Base-by-base conservation (phyloP, 2,113 vertebrate species). In the Pseudolaguvia tuberculata region DNA sequence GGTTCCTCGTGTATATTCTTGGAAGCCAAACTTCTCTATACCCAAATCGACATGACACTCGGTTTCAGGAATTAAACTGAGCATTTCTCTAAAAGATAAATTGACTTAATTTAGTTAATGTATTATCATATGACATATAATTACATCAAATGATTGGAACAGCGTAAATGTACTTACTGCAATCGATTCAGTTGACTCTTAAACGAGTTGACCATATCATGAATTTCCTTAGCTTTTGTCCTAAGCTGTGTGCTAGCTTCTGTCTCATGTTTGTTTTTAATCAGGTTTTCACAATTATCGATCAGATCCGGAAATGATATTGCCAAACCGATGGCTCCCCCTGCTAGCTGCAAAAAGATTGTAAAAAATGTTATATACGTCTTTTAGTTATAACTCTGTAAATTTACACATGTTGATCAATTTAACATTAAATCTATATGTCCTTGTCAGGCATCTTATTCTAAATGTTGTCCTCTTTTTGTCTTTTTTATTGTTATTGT, bases 211-310 rank as follows among this genome's bases (percentile, higher is more conserved):
- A 55, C 50, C 23, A 5, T 20, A 1, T 70, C 51, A 21, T 3
- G 21, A 17, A 70, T 55, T 55, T 70, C 20, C 4, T 45, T 39
- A 42, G 67, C 50, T 17, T 55, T 39, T 23, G 12, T 39, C 21
- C 13, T 53, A 10, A 70, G 29, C 3, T 7, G 10, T 39, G 1
- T 39, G 29, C 67, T 55, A 21, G 67, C 67, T 70, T 55, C 51
- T 18, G 67, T 70, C 29, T 70, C 23, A 55, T 70, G 51, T 42
- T 70, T 42, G 50, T 39, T 42, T 55, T 70, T 55, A 55, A 23
- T 17, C 29, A 70, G n/a, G 21, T 55, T 6, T 70, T 55, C 20
- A 55, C 50, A 70, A 20, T 70, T 70, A 14, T 55, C 10, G 39
- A 55, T 10, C 51, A 39, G 31, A 17, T 70, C 67, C 39, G 51